phyloP scores from a whole-genome alignment of 1,140 invertebrate species.

The Zaprionus vittiger region DNA sequence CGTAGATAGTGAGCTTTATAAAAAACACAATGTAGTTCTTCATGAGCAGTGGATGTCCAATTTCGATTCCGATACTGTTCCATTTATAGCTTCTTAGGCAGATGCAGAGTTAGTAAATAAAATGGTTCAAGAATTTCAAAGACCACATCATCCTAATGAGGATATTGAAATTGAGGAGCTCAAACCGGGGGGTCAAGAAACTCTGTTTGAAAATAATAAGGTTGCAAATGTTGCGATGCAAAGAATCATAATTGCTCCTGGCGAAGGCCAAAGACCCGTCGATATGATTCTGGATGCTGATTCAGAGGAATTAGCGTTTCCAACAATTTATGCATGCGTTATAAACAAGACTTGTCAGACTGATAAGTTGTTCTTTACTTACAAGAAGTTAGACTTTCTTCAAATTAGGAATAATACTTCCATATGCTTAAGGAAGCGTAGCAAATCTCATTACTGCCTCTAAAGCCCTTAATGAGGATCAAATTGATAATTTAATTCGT shows the following conservation, averaged over 20 bases:
- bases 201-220: too few relatives aligned
- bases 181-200: too few relatives aligned
- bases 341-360: too few relatives aligned
- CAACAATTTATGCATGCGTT: too few relatives aligned
- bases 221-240: constrained; percentile 6
- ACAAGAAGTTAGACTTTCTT: not conserved
- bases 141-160: too few relatives aligned
- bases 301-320: constrained; percentile 2
- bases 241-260: constrained; percentile 23
- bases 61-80: constrained; percentile 1
- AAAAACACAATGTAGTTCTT: not conserved
- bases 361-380: too few relatives aligned
- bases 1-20: constrained; percentile 6
- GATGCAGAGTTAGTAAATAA: not conserved
- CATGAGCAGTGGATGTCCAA: not conserved
- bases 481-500: not conserved
- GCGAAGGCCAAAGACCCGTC: constrained; percentile 18
- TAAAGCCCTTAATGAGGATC: constrained; percentile 11
- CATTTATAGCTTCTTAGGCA: not conserved
- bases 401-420: constrained; percentile 1
- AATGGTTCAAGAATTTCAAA: constrained; percentile 16
- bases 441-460: constrained; percentile 9
- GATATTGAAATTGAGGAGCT: too few relatives aligned
- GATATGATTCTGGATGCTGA: constrained; percentile 4
- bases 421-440: constrained; percentile 15